A percentile compares a stretch with the other conserved stretches of the same genome.
phyloP scores from a whole-genome alignment of 2,888 invertebrate species.

The Leucophenga maculata region DNA sequence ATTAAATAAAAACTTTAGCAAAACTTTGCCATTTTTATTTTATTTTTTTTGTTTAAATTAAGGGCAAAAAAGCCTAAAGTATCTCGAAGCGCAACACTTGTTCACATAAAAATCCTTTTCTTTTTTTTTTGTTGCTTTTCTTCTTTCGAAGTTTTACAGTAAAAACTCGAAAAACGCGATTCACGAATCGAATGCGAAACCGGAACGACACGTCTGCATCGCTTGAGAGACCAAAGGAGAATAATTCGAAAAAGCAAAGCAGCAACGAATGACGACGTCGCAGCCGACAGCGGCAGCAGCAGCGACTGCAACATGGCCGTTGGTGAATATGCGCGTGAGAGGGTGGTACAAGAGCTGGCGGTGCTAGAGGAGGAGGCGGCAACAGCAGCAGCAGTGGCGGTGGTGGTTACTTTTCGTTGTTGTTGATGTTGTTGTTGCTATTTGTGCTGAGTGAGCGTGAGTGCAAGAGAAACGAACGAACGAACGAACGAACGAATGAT shows the following conservation, averaged over 20 bases:
- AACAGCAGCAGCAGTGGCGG: not conserved
- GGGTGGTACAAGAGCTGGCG: constrained; percentile 13
- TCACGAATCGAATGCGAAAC: constrained; percentile 52
- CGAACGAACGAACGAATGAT: constrained; percentile 19
- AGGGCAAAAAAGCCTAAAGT: too few species aligned
- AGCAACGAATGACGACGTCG: constrained; percentile 18
- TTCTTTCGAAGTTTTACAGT: not conserved
- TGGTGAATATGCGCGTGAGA: constrained; percentile 3
- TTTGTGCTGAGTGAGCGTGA: too few species aligned
- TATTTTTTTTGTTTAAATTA: constrained; percentile 27
- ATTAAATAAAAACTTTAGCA: constrained; percentile 12
- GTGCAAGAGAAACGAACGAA: constrained; percentile 45
- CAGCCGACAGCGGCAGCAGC: constrained; percentile 18
- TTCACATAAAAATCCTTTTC: not conserved
- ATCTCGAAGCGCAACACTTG: too few species aligned
- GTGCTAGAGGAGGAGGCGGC: not conserved
- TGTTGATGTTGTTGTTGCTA: too few species aligned
- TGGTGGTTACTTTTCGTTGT: constrained; percentile 34
- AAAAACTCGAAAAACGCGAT: not conserved
- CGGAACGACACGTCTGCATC: not conserved
- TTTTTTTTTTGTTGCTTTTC: not conserved
- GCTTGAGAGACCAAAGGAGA: constrained; percentile 47
- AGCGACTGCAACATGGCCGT: not conserved
- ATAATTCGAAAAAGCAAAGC: constrained; percentile 56
- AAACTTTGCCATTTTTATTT: too few species aligned